Evolutionary conservation across 2,797 vertebrate species (phyloP).

Genomic region (Pampus argenteus): DNA sequence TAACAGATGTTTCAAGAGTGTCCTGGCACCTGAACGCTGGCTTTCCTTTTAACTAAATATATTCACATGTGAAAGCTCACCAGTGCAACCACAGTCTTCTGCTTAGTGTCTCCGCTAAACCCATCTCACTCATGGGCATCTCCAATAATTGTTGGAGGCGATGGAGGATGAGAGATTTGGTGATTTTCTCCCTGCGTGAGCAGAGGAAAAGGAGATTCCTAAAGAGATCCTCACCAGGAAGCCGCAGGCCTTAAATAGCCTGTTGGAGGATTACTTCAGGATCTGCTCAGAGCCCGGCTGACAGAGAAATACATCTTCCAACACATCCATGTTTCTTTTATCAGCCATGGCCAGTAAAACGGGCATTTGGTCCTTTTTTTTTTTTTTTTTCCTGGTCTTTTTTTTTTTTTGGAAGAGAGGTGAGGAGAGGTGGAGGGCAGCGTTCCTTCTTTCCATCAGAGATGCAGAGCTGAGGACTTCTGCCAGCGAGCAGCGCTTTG

Average conservation of each 20-base stretch:
- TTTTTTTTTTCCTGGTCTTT: not conserved
- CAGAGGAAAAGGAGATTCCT: constrained; percentile 37
- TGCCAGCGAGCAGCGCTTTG: constrained; percentile 88
- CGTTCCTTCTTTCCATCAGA: constrained; percentile 83
- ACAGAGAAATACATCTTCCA: constrained; percentile 49
- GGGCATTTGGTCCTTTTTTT: constrained; percentile 10
- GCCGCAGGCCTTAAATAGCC: constrained; percentile 66
- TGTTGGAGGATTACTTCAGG: constrained; percentile 59
- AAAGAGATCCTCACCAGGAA: constrained; percentile 55
- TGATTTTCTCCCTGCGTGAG: not conserved
- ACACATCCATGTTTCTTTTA: constrained; percentile 53
- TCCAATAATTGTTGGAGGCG: not conserved
- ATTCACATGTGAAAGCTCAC: not conserved
- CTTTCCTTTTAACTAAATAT: not conserved
- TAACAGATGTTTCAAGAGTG: not conserved
- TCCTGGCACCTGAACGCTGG: too few species aligned
- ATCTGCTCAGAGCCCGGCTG: constrained; percentile 52
- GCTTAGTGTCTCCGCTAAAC: not conserved
- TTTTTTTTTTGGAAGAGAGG: constrained; percentile 55
- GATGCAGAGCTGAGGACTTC: constrained; percentile 83
- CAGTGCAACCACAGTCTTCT: not conserved
- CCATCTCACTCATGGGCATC: constrained; percentile 26
- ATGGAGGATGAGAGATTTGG: constrained; percentile 1
- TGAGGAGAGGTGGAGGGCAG: constrained; percentile 78
- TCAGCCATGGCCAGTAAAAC: constrained; percentile 42